Evolutionary conservation across 1,140 invertebrate genomes (phyloP).

Genomic region (Tenebrio molitor): DNA sequence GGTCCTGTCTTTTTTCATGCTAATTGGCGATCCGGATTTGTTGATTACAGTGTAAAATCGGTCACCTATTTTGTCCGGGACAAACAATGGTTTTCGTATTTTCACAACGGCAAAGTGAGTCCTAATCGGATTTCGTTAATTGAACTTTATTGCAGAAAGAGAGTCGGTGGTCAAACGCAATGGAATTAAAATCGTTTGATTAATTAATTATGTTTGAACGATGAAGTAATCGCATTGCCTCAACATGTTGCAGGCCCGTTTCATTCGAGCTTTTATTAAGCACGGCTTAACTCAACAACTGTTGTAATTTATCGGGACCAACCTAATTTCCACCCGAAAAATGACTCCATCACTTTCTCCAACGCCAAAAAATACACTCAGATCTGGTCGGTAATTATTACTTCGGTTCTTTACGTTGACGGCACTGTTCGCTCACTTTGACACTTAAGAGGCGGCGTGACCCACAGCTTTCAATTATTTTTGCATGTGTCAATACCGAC

Average conservation of each 20-base stretch:
- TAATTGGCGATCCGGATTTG: constrained; percentile 25
- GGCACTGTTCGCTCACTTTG: too few relatives aligned
- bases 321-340: constrained; percentile 9
- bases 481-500: too few relatives aligned
- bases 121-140: constrained; percentile 51
- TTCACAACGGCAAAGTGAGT: constrained; percentile 43
- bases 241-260: constrained; percentile 33
- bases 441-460: too few relatives aligned
- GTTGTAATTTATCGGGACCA: constrained; percentile 16
- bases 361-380: neutral
- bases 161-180: constrained; percentile 47
- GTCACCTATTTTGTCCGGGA: constrained; percentile 15
- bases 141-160: constrained; percentile 46
- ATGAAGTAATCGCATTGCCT: constrained; percentile 35
- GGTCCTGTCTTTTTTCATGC: constrained; percentile 15
- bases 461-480: too few relatives aligned
- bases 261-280: constrained; percentile 18
- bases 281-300: constrained; percentile 6
- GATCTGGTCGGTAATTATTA: too few relatives aligned
- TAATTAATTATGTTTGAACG: constrained; percentile 49
- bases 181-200: constrained; percentile 50
- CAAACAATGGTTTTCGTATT: constrained; percentile 39
- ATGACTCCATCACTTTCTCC: neutral
- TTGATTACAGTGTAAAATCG: constrained; percentile 30
- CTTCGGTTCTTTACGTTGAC: too few relatives aligned